These are phyloP conservation scores for Rhinopomastus cyanomelas DNA, from an alignment of 2,113 vertebrate genomes.

Conservation along the genomic window DNA sequence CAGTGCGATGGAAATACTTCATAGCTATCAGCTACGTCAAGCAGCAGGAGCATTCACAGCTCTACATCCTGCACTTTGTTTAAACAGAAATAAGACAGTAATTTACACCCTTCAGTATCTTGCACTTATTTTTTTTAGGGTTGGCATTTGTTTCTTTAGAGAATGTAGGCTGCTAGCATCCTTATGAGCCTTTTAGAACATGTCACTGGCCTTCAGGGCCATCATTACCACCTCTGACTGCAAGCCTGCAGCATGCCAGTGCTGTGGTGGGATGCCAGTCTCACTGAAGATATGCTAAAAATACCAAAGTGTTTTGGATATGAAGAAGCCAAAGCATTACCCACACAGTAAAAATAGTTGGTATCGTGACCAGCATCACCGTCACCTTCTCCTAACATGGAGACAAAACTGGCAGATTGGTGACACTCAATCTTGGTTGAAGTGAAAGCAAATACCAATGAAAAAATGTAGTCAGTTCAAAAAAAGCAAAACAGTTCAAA, in stretches of 20 bases:
- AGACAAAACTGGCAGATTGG: not conserved
- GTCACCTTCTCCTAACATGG: slow-evolving; percentile 18
- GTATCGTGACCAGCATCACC: not conserved
- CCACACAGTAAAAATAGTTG: not conserved
- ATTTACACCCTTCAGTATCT: not conserved
- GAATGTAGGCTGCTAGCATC: not conserved
- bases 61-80: not conserved
- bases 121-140: not conserved
- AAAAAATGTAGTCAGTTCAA: not conserved
- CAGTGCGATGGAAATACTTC: not conserved
- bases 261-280: not conserved
- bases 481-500: not conserved
- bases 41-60: not conserved
- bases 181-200: not conserved
- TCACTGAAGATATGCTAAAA: slow-evolving; percentile 47
- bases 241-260: not conserved
- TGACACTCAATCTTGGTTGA: not conserved
- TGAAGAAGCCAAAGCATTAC: slow-evolving; percentile 29
- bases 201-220: not conserved
- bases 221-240: slow-evolving; percentile 28
- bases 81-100: not conserved
- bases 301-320: slow-evolving; percentile 33
- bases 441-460: not conserved
- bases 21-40: not conserved
- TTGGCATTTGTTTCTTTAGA: not conserved